Evolutionary conservation across 2,113 vertebrate genomes (phyloP).

Genomic region (Dinomys branickii): DNA sequence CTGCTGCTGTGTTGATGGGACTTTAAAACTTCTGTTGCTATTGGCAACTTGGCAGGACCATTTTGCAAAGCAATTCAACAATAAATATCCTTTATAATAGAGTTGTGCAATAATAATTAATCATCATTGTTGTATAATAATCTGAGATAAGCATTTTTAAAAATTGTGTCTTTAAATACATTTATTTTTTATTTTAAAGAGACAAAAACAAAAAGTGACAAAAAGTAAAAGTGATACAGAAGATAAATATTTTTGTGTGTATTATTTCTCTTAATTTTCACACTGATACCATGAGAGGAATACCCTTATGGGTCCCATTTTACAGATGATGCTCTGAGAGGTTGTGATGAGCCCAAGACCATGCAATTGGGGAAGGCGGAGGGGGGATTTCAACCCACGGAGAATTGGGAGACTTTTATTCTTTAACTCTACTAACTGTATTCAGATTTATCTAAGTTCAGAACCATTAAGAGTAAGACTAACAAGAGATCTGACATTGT

Average conservation of each 20-base stretch:
- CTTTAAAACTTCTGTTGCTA: neutral
- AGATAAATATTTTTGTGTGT: neutral
- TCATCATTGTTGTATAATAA: neutral
- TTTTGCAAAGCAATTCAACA: neutral
- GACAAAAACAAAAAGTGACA: no score
- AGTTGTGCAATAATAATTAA: neutral
- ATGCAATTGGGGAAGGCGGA: no score
- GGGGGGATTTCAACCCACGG: neutral
- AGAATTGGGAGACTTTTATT: neutral
- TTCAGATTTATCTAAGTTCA: neutral
- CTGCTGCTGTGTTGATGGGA: neutral
- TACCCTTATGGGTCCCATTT: neutral
- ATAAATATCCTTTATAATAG: neutral
- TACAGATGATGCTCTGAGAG: neutral
- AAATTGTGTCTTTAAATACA: no score
- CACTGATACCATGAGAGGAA: neutral
- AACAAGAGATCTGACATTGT: neutral
- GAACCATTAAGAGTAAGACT: neutral
- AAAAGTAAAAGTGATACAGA: no score
- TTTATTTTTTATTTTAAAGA: no score
- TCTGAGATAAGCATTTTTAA: neutral
- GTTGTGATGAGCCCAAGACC: neutral
- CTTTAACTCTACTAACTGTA: neutral
- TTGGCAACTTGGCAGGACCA: neutral
- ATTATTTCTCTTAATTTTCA: neutral